A percentile compares a stretch with the other conserved stretches of the same genome.
These are phyloP conservation scores for Keiferia lycopersicella DNA, from an alignment of 2,888 invertebrate genomes.

Conservation along the genomic window DNA sequence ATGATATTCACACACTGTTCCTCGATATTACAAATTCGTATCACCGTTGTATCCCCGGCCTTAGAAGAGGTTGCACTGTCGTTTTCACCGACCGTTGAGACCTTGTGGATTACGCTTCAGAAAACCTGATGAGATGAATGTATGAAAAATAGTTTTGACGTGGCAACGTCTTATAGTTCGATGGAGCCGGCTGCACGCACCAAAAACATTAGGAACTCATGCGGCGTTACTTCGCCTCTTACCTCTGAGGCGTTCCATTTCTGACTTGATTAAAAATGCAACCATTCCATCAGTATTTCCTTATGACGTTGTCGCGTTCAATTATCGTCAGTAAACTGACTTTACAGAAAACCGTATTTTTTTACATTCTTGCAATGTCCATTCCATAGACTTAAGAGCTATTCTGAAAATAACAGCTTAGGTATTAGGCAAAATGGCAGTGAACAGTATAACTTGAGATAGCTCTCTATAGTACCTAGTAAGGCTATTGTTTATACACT, in stretches of 20 bases:
- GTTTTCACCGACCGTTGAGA: background rate
- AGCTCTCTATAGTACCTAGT: background rate
- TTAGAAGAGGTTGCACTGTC: constrained; percentile 9
- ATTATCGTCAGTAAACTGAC: too few species aligned
- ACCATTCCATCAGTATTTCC: too few species aligned
- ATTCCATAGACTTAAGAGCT: constrained; percentile 4
- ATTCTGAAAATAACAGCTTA: constrained; percentile 16
- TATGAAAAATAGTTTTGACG: too few species aligned
- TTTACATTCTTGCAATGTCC: background rate
- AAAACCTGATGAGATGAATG: background rate
- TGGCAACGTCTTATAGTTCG: too few species aligned
- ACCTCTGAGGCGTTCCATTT: too few species aligned
- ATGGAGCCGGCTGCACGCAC: too few species aligned
- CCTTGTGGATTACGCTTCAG: constrained; percentile 1
- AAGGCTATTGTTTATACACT: background rate
- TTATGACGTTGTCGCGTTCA: too few species aligned
- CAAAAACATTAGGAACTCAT: too few species aligned
- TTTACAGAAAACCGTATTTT: too few species aligned
- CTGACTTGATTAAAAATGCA: too few species aligned
- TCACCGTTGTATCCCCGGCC: constrained; percentile 28
- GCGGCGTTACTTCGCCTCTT: too few species aligned
- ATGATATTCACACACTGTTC: constrained; percentile 29
- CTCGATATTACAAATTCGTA: constrained; percentile 28
- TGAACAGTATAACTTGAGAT: constrained; percentile 7
- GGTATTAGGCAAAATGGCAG: constrained; percentile 14